Conservation (phyloP, 2,888 invertebrate genomes). For the Conistra vaccinii region DNA sequence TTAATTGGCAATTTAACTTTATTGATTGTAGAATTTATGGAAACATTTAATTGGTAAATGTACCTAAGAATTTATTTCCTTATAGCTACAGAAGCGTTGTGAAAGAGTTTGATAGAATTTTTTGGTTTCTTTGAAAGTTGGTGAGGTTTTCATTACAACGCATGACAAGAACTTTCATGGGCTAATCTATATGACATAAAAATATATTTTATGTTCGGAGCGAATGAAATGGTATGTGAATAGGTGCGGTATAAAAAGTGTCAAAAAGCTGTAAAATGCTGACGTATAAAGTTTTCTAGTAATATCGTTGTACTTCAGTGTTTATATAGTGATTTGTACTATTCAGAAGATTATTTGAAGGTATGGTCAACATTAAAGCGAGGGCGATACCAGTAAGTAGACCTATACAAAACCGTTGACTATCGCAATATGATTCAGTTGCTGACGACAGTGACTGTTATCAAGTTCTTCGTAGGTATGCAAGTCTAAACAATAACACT, state of each 20-base stretch:
- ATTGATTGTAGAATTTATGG: conserved; percentile 39
- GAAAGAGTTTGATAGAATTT: too few relatives aligned
- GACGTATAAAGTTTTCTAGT: neutral
- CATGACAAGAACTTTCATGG: neutral
- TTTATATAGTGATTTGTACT: too few relatives aligned
- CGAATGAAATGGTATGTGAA: neutral
- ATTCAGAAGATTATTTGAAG: conserved; percentile 11
- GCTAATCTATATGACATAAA: neutral
- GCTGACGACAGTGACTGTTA: conserved; percentile 40
- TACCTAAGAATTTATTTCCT: neutral
- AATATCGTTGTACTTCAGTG: neutral
- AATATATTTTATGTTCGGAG: neutral
- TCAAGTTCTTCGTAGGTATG: conserved; percentile 49
- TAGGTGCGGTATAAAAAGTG: neutral
- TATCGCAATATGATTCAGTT: conserved; percentile 41
- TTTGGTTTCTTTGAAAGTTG: neutral
- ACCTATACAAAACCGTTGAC: conserved; percentile 20
- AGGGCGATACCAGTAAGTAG: conserved; percentile 1
- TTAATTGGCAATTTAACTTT: conserved; percentile 45
- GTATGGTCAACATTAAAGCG: neutral
- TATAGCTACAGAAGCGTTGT: neutral
- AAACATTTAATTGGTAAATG: conserved; percentile 23
- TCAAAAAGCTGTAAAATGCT: neutral
- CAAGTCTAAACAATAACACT: conserved; percentile 51
- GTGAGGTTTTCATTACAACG: neutral